Evolutionary conservation across 2,797 vertebrate species (phyloP).

Genomic region (Dicrostonyx torquatus): DNA sequence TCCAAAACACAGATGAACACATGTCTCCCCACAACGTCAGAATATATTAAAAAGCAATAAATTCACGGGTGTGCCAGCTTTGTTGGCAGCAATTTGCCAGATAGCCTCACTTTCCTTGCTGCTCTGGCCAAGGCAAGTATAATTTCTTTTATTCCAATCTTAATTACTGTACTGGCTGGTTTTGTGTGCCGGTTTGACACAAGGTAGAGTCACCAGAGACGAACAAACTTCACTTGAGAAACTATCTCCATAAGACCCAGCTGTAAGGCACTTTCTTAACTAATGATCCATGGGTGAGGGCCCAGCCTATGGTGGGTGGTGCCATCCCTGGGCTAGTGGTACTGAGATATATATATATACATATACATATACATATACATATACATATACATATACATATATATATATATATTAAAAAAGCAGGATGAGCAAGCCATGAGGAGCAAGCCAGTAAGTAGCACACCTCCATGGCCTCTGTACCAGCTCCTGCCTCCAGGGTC

Average conservation of each 20-base stretch:
- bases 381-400: too few species aligned
- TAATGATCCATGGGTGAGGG: background rate
- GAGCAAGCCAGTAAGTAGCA: background rate
- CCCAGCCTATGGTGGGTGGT: background rate
- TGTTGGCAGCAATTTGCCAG: background rate
- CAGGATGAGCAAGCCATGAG: background rate
- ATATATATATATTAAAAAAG: background rate
- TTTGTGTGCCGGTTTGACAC: background rate
- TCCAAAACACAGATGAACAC: background rate
- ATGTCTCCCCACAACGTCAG: background rate
- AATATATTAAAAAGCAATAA: background rate
- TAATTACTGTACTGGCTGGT: background rate
- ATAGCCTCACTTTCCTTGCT: background rate
- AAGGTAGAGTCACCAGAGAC: background rate
- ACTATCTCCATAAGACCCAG: background rate
- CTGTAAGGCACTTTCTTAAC: background rate
- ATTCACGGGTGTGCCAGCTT: background rate
- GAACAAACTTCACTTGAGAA: background rate
- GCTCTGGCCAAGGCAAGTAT: background rate
- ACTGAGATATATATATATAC: background rate
- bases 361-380: too few species aligned
- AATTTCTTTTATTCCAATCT: background rate
- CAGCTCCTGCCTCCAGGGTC: background rate
- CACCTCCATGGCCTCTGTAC: background rate
- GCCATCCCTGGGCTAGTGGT: background rate